A percentile compares a stretch with the other conserved stretches of the same genome.
phyloP scores from a whole-genome alignment of 2,888 invertebrate genomes.

The Metellina segmentata region DNA sequence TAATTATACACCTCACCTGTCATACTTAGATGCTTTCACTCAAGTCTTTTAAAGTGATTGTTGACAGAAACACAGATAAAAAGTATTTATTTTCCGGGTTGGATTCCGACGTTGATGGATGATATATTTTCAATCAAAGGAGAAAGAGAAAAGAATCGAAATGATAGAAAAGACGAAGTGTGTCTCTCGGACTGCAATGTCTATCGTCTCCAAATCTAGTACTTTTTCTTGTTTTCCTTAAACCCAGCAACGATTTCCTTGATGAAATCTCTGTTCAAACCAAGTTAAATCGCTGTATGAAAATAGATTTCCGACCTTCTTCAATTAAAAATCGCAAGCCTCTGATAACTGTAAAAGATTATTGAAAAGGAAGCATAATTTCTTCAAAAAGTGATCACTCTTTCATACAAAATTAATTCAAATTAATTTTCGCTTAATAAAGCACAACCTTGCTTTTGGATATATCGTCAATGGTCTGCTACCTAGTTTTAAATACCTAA shows the following conservation, averaged over 20 bases:
- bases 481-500: too few relatives aligned
- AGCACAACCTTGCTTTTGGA: too few relatives aligned
- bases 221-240: neutral
- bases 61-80: constrained; percentile 17
- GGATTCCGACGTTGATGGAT: constrained; percentile 30
- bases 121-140: constrained; percentile 1
- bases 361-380: too few relatives aligned
- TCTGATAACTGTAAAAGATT: too few relatives aligned
- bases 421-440: too few relatives aligned
- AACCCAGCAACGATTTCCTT: neutral
- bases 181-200: constrained; percentile 6
- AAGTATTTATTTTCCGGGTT: constrained; percentile 11
- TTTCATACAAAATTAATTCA: too few relatives aligned
- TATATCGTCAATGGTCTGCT: too few relatives aligned
- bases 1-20: constrained; percentile 20
- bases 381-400: too few relatives aligned
- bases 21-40: neutral
- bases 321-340: too few relatives aligned
- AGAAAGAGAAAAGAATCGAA: neutral
- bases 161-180: constrained; percentile 7
- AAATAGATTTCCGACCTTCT: too few relatives aligned
- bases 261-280: neutral
- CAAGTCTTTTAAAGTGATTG: neutral
- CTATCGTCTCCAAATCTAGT: neutral
- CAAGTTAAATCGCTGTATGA: too few relatives aligned